Percentiles rank a stretch among this genome's conserved stretches.
Conservation (phyloP, 2,888 invertebrate genomes). For the Andrena chrysosceles region DNA sequence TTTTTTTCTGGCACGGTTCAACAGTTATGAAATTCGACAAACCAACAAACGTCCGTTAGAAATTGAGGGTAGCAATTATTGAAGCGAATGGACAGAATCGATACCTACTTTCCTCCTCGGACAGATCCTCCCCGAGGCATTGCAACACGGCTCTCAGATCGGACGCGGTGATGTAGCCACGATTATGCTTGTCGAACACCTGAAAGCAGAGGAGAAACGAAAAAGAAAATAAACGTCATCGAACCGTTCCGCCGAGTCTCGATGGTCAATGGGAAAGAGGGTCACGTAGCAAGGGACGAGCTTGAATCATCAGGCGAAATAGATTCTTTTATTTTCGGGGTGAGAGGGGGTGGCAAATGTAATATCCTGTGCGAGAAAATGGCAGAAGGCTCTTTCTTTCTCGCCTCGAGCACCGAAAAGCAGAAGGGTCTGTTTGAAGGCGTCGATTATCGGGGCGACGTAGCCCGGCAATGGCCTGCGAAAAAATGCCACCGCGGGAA, state of each 20-base stretch:
- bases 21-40: background rate
- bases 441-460: conserved; percentile 23
- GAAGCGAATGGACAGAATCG: background rate
- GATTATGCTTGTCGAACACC: conserved; percentile 95
- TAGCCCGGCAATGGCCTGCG: background rate
- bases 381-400: conserved; percentile 23
- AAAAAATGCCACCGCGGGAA: conserved; percentile 47
- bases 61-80: background rate
- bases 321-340: conserved; percentile 43
- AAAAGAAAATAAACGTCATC: background rate
- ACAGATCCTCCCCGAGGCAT: conserved; percentile 94
- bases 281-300: background rate
- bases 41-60: background rate
- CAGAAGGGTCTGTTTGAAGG: conserved; percentile 1
- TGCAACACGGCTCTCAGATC: conserved; percentile 94
- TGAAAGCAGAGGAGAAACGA: conserved; percentile 69
- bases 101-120: conserved; percentile 94
- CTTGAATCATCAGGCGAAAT: conserved; percentile 22
- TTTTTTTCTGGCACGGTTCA: background rate
- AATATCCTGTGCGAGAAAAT: conserved; percentile 34
- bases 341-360: conserved; percentile 32
- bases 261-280: background rate
- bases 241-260: background rate
- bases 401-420: background rate
- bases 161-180: conserved; percentile 96